Conservation (phyloP, 2,113 vertebrate species). For the Syngnathus typhle region DNA sequence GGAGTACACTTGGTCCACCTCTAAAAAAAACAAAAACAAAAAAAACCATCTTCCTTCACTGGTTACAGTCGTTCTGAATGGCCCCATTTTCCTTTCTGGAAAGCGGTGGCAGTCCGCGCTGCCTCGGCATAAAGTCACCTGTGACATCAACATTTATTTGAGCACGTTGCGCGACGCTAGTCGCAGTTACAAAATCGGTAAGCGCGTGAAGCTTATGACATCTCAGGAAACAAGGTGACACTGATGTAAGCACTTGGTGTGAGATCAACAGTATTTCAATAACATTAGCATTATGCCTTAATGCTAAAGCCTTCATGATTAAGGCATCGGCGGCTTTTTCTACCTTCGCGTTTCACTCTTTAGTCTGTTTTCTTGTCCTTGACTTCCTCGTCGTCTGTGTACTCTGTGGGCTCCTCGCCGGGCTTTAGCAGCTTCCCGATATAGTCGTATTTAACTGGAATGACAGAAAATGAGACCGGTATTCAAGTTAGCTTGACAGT, state of each 20-base stretch:
- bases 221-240: not conserved
- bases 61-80: not conserved
- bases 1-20: not conserved
- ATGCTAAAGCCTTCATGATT: too few relatives aligned
- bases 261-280: constrained; percentile 15
- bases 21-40: not conserved
- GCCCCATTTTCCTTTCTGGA: not conserved
- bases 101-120: not conserved
- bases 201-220: not conserved
- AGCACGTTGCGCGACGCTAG: not conserved
- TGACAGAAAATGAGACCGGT: constrained; percentile 10
- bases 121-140: not conserved
- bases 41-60: not conserved
- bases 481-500: not conserved
- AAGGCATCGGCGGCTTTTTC: constrained; percentile 35
- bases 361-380: constrained; percentile 74
- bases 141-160: not conserved
- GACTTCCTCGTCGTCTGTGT: constrained; percentile 87
- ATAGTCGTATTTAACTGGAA: constrained; percentile 88
- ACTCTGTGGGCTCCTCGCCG: constrained; percentile 87
- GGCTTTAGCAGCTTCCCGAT: constrained; percentile 91
- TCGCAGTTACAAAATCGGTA: not conserved
- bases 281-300: constrained; percentile 10
- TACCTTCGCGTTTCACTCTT: not conserved
- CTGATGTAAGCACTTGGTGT: not conserved